Evolutionary conservation across 2,888 invertebrate genomes (phyloP), one percentile per base, ranked within the genome.

Genomic region (Mesoligia furuncula): DNA sequence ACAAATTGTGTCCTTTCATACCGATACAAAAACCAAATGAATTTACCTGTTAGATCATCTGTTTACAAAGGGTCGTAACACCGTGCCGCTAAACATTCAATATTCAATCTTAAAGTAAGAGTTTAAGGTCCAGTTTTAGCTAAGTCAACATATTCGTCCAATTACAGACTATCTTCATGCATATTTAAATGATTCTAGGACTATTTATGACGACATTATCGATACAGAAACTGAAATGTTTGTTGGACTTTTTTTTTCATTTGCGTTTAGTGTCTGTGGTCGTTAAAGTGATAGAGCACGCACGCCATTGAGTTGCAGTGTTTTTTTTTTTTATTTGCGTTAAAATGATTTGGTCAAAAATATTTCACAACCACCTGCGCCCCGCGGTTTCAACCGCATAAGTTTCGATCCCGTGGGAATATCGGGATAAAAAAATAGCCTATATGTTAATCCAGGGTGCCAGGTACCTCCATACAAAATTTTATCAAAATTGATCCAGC

Each of bases 131-230:
- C 73, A 75, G 59, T 64, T 59, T 82, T 39, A 17, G 68, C 24
- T 81, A 31, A 51, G n/a, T 64, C 45, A 73, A 75, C 51, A 54
- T 65, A 73, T 78, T 80, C 75, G 76, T 85, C 84, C 83, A 91
- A 89, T 90, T 90, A 90, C 84, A 73, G 66, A 66, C 76, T 67
- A 68, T 45, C 54, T 65, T 81, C 87, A 84, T 91, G 77, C 85
- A 91, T 92, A 90, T 88, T 91, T 91, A 78, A 91, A 73, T 75
- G 86, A 72, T 84, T 79, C 83, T 85, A 81, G 88, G 57, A 87
- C 85, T 74, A 76, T 78, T 80, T 86, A 84, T 88, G 90, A 90
- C 87, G 87, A 86, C 85, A 83, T 79, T 86, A 87, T 88, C 85
- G 83, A 86, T 77, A 70, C 15, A 59, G n/a, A 45, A 31, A 59